Base-by-base conservation (phyloP, 2,888 invertebrate genomes). In the Endotricha flammealis region DNA sequence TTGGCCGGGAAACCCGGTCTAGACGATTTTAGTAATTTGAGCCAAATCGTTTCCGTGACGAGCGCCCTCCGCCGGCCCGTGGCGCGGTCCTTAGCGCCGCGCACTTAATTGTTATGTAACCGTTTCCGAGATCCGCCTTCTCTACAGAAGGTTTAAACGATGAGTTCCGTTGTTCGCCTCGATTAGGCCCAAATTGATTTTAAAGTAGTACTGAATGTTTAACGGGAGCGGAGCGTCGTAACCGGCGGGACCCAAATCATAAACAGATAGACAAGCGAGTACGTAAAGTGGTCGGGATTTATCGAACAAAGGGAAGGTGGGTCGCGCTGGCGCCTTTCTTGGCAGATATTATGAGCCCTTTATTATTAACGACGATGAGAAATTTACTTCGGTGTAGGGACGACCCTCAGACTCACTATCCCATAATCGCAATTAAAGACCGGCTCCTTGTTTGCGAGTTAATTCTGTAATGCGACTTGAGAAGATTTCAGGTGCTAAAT, bases 321-420 rank as follows among this genome's bases (percentile, higher is more conserved):
- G 41, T 46, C 42, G 46, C 52, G 49, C 46, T 44, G 51, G 57
- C 55, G 49, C 46, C 53, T 51, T 54, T 46, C 36, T 37, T 50
- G 59, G 52, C 60, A 59, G 59, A 60, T 51, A 61, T 65, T 55
- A 57, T 51, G 56, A 53, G 53, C 43, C 52, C 50, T 53, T 55
- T 46, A 53, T 62, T 57, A 62, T 59, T 54, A 60, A 63, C 56
- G 56, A 55, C 47, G 44, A 46, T 44, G 37, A 40, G 36, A 31
- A 48, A 48, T 46, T 47, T 47, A 51, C 48, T 51, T 48, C 23
- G 17, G 25, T 33, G 33, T 16, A 9, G 28, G 14, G 13, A 12
- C 32, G 41, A 44, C 46, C 55, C 50, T 46, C 35, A 24, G 44
- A 32, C 46, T 50, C 44, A 46, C 41, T 39, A 47, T 46, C 53